Conservation (phyloP, 1,140 invertebrate species). For the Leptinotarsa texana region DNA sequence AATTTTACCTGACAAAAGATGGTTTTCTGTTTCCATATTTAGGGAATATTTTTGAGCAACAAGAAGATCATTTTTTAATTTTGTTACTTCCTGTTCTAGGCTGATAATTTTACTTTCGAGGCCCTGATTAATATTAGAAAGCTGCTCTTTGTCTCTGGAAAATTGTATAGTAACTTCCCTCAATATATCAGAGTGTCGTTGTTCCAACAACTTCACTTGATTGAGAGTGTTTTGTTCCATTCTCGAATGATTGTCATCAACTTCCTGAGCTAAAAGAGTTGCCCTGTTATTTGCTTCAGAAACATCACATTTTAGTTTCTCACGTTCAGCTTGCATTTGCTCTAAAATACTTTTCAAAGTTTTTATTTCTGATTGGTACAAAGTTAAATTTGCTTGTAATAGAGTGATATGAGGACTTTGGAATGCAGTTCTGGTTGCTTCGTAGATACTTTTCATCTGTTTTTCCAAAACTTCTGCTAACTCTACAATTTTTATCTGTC, state of each 20-base stretch:
- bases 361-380: conserved; percentile 65
- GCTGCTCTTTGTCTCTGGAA: conserved; percentile 71
- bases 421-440: conserved; percentile 52
- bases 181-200: conserved; percentile 74
- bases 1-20: conserved; percentile 63
- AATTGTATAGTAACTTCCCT: conserved; percentile 70
- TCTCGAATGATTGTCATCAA: conserved; percentile 83
- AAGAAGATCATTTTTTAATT: conserved; percentile 60
- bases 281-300: conserved; percentile 80
- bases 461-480: conserved; percentile 76
- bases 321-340: conserved; percentile 69
- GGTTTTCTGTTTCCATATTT: conserved; percentile 69
- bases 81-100: conserved; percentile 61
- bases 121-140: conserved; percentile 59
- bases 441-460: conserved; percentile 64
- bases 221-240: conserved; percentile 75
- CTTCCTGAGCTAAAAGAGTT: conserved; percentile 79
- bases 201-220: conserved; percentile 71
- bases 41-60: conserved; percentile 63
- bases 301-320: conserved; percentile 77
- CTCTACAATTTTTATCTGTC: conserved; percentile 68
- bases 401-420: conserved; percentile 58
- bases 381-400: conserved; percentile 61
- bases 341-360: conserved; percentile 64
- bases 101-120: conserved; percentile 62